Percentiles rank a stretch among this genome's conserved stretches.
Conservation (phyloP, 1,140 invertebrate species). For the Oscheius sp. region DNA sequence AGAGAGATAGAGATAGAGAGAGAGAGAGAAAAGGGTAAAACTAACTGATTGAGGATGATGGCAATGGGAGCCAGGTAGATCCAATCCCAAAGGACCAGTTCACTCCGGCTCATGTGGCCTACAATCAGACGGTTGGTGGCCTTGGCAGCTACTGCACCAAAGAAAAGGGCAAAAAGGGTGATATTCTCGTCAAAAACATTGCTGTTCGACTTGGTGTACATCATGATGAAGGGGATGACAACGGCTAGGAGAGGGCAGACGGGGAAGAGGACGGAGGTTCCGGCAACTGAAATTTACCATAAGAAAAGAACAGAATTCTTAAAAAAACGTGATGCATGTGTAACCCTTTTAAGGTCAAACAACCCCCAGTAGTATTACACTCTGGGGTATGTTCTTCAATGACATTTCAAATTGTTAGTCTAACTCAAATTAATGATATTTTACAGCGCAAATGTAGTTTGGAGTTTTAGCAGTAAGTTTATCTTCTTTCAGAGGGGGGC, state of each 20-base stretch:
- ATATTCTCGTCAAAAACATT: slow-evolving; percentile 86
- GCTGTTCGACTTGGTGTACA: slow-evolving; percentile 84
- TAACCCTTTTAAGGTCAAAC: not conserved
- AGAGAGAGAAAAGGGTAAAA: not conserved
- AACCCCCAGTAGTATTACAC: not conserved
- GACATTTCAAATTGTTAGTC: not conserved
- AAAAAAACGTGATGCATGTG: not conserved
- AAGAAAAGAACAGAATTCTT: slow-evolving; percentile 3
- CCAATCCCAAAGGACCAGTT: slow-evolving; percentile 91
- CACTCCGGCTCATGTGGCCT: slow-evolving; percentile 98
- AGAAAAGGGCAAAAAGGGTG: slow-evolving; percentile 84
- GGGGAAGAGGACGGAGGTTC: slow-evolving; percentile 91
- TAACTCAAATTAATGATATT: not conserved
- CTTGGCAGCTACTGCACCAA: slow-evolving; percentile 90
- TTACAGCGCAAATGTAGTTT: not conserved
- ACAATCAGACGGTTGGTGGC: slow-evolving; percentile 89
- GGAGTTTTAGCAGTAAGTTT: not conserved
- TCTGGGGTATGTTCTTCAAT: not conserved
- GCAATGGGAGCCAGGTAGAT: slow-evolving; percentile 83
- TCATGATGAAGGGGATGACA: slow-evolving; percentile 84
- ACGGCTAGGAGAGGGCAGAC: slow-evolving; percentile 87
- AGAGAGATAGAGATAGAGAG: too few relatives aligned
- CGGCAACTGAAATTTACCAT: slow-evolving; percentile 67
- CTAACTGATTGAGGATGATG: slow-evolving; percentile 85
- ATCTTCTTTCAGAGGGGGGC: too few relatives aligned